phyloP scores from a whole-genome alignment of 2,113 vertebrate genomes.

The Labrus mixtus region DNA sequence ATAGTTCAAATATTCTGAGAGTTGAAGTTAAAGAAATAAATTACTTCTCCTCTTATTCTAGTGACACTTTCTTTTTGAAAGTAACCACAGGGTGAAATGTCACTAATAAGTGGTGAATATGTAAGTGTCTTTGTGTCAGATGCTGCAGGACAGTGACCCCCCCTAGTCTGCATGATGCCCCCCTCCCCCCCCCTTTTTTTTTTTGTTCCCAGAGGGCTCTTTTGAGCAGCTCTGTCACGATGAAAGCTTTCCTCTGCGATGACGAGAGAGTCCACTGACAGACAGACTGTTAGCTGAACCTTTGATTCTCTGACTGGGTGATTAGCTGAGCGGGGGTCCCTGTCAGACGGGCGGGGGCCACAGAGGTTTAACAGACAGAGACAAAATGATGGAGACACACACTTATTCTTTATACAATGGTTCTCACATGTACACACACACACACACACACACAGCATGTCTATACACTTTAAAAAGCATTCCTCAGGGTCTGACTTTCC shows the following conservation, averaged over 20 bases:
- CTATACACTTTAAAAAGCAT: slow-evolving; percentile 54
- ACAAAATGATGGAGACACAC: slow-evolving; percentile 40
- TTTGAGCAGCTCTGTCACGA: slow-evolving; percentile 35
- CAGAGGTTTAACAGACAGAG: slow-evolving; percentile 5
- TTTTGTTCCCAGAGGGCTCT: slow-evolving; percentile 52
- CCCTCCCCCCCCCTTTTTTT: slow-evolving; percentile 1
- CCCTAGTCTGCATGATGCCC: too few species aligned
- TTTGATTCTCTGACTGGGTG: slow-evolving; percentile 68
- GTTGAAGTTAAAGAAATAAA: too few species aligned
- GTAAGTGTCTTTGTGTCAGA: too few species aligned
- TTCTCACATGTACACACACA: slow-evolving; percentile 34
- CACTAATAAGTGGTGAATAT: too few species aligned
- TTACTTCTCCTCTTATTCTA: too few species aligned
- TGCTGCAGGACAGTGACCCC: too few species aligned
- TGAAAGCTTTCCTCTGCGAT: slow-evolving; percentile 46
- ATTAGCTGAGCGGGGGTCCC: slow-evolving; percentile 66
- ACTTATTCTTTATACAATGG: slow-evolving; percentile 40
- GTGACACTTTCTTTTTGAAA: too few species aligned
- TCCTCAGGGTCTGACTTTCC: slow-evolving; percentile 53
- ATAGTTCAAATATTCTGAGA: too few species aligned
- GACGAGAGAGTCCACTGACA: slow-evolving; percentile 51
- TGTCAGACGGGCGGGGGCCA: background rate
- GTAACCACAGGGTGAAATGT: too few species aligned
- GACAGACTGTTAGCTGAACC: slow-evolving; percentile 71
- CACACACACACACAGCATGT: slow-evolving; percentile 1